Percentiles rank a stretch among this genome's conserved stretches.
These are phyloP conservation scores for Euleptes europaea DNA, from an alignment of 2,113 vertebrate genomes.

Conservation along the genomic window DNA sequence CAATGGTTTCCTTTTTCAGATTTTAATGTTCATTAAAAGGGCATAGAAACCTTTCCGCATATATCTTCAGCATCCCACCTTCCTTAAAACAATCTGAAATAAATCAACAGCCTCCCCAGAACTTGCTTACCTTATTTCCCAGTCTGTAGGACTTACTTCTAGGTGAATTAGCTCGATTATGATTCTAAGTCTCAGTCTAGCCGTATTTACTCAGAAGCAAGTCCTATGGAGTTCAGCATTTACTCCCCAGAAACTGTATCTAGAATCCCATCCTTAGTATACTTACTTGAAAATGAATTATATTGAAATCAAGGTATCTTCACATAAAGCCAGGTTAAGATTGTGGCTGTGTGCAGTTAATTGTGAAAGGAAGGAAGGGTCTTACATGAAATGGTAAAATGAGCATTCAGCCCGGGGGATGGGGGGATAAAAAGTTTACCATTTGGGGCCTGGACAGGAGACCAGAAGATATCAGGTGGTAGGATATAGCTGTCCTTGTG, in stretches of 20 bases:
- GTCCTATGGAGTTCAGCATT: not conserved
- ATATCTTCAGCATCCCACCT: not conserved
- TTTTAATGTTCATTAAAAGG: slow-evolving; percentile 13
- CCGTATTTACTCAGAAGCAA: not conserved
- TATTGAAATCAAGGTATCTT: not conserved
- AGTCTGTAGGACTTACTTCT: not conserved
- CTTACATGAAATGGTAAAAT: not conserved
- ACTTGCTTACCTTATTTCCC: not conserved
- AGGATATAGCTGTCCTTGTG: slow-evolving; percentile 19
- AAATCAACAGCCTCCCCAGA: not conserved
- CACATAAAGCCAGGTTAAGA: not conserved
- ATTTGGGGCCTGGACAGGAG: slow-evolving; percentile 37
- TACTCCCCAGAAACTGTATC: no score
- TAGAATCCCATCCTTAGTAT: no score
- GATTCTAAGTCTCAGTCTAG: not conserved
- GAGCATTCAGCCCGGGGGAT: not conserved
- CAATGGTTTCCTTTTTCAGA: not conserved
- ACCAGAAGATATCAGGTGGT: slow-evolving; percentile 38
- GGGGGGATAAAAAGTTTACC: slow-evolving; percentile 25
- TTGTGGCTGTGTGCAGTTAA: not conserved
- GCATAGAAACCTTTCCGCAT: not conserved
- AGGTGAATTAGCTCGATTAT: not conserved
- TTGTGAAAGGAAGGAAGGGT: not conserved
- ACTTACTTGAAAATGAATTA: not conserved
- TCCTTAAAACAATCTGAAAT: not conserved